Base-by-base conservation (phyloP, 2,113 vertebrate species). In the Anoplopoma fimbria region DNA sequence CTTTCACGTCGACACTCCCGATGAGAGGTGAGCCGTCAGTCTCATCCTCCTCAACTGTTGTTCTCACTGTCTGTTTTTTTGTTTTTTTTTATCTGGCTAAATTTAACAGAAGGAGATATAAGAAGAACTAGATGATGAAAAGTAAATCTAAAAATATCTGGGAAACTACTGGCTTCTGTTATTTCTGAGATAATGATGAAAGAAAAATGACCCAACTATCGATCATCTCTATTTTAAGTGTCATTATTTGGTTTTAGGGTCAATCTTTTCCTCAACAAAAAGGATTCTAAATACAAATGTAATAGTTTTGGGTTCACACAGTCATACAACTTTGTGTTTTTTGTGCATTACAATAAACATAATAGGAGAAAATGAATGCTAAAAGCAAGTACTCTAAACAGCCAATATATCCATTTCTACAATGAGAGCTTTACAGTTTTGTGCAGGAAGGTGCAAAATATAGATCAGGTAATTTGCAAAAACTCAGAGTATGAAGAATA, bases 1-100 rank as follows among this genome's bases (percentile, higher is more conserved):
- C 0, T 99, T 99, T 88, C 97, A 98, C 0, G 97, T 99, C 57
- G 97, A 98, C 91, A 97, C 97, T 67, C 97, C 97, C 0, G 97
- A 99, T 29, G 97, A 99, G 94, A 96, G 97, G 97, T 97, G 90
- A 93, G 95, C n/a, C 68, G 23, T 33, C 63, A 0, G 23, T 51
- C 27, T 71, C 23, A 0, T 29, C n/a, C 17, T 68, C 53, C 9
- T 77, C 58, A n/a, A n/a, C n/a, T n/a, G n/a, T n/a, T n/a, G n/a
- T 10, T 42, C 55, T 27, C 23, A 17, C 49, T 9, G 7, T 27
- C 25, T 57, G 25, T 47, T 17, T 2, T 27, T 17, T 53, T 7
- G n/a, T 27, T 23, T 15, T 55, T 12, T 31, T n/a, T 15, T 5
- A 45, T 55, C 23, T 27, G 12, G 9, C 25, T 51, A 23, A 23